Base-by-base conservation (phyloP, 2,888 invertebrate species). In the Athalia circularis region DNA sequence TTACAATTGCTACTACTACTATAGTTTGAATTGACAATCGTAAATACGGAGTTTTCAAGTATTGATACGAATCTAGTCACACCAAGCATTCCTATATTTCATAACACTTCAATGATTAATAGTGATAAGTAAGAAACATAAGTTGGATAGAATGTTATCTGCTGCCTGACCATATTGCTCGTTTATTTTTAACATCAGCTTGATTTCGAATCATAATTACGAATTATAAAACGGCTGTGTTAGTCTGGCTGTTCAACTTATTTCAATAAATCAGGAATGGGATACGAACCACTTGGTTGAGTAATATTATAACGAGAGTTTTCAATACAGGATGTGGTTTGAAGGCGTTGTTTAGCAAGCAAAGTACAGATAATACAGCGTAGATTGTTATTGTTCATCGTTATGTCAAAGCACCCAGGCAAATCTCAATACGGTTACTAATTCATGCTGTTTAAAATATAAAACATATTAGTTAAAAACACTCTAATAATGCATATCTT, bases 401-500 rank as follows among this genome's bases (percentile, higher is more conserved):
- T 59, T 13, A 29, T 47, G 52, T 29, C 6, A 52, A 5, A 50
- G 54, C 50, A 67, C 29, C 4, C 11, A 15, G 72, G 47, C 5
- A 70, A 43, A 59, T 47, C 45, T 8, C 9, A 67, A 67, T 67
- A 50, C 4, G 15, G 4, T 29, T 29, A 29, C 29, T 29, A 29
- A 29, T 29, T 29, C 29, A 29, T 29, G 29, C 29, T 29, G 29
- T 29, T 29, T 29, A 29, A 29, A 68, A 15, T 43, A 64, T 9
- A 43, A 64, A 64, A 3, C 8, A 43, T 43, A 52, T 68, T 54
- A n/a, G 43, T 62, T 15, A 5, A 15, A 43, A 68, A 13, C 9
- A 72, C 15, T 47, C 9, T 15, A 5, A 48, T 77, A 59, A 79
- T 79, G 48, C 52, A 15, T 76, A 59, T 79, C 13, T 70, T 80